Base-by-base conservation (phyloP, 2,113 vertebrate species). In the Oncorhynchus gorbuscha region DNA sequence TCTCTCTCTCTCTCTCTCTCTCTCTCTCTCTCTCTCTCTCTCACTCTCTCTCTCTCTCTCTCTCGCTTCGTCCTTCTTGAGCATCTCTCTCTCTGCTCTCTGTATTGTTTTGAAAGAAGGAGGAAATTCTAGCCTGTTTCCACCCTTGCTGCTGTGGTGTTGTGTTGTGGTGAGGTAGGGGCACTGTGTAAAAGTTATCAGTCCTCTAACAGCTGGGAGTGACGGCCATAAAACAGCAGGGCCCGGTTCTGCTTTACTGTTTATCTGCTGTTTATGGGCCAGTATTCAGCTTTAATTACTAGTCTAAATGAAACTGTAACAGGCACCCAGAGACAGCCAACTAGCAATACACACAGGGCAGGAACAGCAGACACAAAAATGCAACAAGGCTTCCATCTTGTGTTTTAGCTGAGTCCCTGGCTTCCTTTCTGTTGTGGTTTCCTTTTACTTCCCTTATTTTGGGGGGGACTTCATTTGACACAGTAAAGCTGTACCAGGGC, bases 231-330 rank as follows among this genome's bases (percentile, higher is more conserved):
- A 97, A 97, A 96, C 97, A 97, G 96, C 96, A 95, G 96, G 96
- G 94, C 95, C 94, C 64, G 84, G 94, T 93, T 92, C 94, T 93
- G 94, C 93, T 96, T 97, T 97, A 97, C 96, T 97, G 96, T 97
- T 98, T 97, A 97, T 97, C 97, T 98, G 97, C 97, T 98, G 97
- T 99, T 99, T 97, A 98, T 97, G 95, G 97, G 95, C 95, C 94
- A 95, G 95, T 97, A 97, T 98, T 97, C 95, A 96, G 95, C 94
- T 97, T 97, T 98, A 98, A 98, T 99, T 98, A 97, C 95, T 94
- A 95, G 95, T 95, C 96, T 98, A 98, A 99, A 99, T 99, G 98
- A 98, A 97, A 96, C 94, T 95, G 94, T 97, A 99, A 98, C 96
- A 96, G 96, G 96, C 95, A 95, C 94, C 94, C 94, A 90, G 94